Evolutionary conservation across 2,888 invertebrate genomes (phyloP).

Genomic region (Chaitophorus viminalis): DNA sequence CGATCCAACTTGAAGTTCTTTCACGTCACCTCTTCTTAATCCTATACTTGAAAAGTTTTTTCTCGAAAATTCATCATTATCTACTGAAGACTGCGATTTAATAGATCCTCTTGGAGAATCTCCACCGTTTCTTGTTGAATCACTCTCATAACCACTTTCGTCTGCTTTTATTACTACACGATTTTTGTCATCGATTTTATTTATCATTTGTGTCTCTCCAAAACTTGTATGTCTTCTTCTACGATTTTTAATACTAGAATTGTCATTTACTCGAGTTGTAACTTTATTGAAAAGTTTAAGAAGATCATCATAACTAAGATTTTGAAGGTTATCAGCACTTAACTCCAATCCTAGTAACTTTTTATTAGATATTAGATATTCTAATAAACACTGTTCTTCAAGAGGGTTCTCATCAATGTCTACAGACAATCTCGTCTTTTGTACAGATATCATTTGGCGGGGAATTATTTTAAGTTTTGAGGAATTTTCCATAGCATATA

Average conservation of each 20-base stretch:
- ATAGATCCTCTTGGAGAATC: slow-evolving; percentile 70
- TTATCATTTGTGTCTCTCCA: slow-evolving; percentile 34
- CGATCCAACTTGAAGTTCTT: slow-evolving; percentile 48
- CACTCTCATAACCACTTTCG: slow-evolving; percentile 74
- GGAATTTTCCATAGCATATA: slow-evolving; percentile 66
- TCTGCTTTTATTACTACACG: slow-evolving; percentile 67
- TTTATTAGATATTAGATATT: slow-evolving; percentile 65
- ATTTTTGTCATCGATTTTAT: slow-evolving; percentile 29
- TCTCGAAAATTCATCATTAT: slow-evolving; percentile 47
- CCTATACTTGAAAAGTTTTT: slow-evolving; percentile 63
- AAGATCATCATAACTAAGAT: slow-evolving; percentile 66
- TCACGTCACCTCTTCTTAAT: slow-evolving; percentile 63
- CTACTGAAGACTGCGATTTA: slow-evolving; percentile 63
- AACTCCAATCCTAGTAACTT: slow-evolving; percentile 65
- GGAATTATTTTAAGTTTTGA: slow-evolving; percentile 63
- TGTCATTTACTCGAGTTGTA: slow-evolving; percentile 53
- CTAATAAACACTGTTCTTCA: slow-evolving; percentile 67
- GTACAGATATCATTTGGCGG: slow-evolving; percentile 44
- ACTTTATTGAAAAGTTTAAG: slow-evolving; percentile 64
- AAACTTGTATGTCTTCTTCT: slow-evolving; percentile 55
- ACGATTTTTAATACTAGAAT: slow-evolving; percentile 39
- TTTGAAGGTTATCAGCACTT: slow-evolving; percentile 59
- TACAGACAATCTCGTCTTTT: slow-evolving; percentile 63
- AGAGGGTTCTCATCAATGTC: slow-evolving; percentile 67
- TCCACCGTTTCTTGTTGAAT: slow-evolving; percentile 70